These are phyloP conservation scores for Ictalurus furcatus DNA, from an alignment of 2,113 vertebrate genomes.

Conservation along the genomic window DNA sequence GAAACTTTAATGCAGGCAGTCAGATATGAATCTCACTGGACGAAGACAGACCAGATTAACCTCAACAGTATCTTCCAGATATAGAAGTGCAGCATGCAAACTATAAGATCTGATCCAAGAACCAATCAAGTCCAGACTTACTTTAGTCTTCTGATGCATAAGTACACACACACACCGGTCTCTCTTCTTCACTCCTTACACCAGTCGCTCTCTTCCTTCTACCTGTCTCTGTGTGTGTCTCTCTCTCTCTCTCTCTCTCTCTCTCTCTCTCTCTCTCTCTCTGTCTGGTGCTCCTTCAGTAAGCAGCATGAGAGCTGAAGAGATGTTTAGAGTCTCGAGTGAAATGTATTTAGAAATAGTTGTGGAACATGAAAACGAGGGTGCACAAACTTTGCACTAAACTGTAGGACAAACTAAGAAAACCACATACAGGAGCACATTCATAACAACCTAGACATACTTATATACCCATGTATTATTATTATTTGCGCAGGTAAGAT, in stretches of 20 bases:
- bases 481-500: background rate
- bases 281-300: background rate
- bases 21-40: too few relatives aligned
- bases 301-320: background rate
- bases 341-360: background rate
- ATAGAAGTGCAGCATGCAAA: too few relatives aligned
- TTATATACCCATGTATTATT: background rate
- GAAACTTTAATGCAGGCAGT: too few relatives aligned
- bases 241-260: too few relatives aligned
- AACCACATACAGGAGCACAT: background rate
- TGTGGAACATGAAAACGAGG: background rate
- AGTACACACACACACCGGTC: too few relatives aligned
- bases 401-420: background rate
- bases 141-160: background rate
- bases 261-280: too few relatives aligned
- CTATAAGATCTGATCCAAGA: background rate
- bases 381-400: conserved; percentile 1
- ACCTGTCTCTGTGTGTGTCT: too few relatives aligned
- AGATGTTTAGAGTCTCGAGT: background rate
- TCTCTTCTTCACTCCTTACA: too few relatives aligned
- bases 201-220: too few relatives aligned
- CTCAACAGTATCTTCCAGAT: background rate
- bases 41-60: too few relatives aligned
- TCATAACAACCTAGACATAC: background rate
- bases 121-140: background rate